Evolutionary conservation across 2,888 invertebrate genomes (phyloP), one percentile per base, ranked within the genome.

Genomic region (Ferdinandea cuprea): DNA sequence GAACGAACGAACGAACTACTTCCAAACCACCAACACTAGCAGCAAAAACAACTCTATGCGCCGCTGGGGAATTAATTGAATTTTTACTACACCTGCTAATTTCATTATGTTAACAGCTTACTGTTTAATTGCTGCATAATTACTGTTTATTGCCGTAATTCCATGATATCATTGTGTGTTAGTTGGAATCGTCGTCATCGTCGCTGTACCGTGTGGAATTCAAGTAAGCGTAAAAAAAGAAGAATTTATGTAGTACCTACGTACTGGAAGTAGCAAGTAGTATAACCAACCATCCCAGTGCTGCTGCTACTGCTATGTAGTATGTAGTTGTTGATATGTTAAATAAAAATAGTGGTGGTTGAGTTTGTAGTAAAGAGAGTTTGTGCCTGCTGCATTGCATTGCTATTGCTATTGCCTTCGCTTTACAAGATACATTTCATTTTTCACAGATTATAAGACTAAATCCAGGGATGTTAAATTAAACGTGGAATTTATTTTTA

Each of bases 81-180:
- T 83, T 83, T 83, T 83, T 83, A 83, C 83, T 83, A 83, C 83
- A 83, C 83, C 83, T 83, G 83, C 83, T 83, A 83, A 83, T 83
- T 83, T 83, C 83, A 83, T 83, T 83, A 83, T 83, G 83, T 83
- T 83, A 83, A 83, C 83, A 83, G 83, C 83, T 83, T 83, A 83
- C 83, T 83, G 83, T 78, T 83, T 83, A 83, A 83, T 83, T 78
- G 83, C 83, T 83, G 83, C 83, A 83, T 83, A 83, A 83, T 83
- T 83, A 83, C 83, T 83, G 83, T 83, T 83, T 83, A 83, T 83
- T 83, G 83, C 78, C 78, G 83, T 83, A 83, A 83, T 83, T 83
- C 73, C 83, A 78, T 78, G 83, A 83, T 83, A 83, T 83, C 83
- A 83, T 83, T 83, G 78, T 83, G 83, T 78, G 78, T 83, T 83